These are phyloP conservation scores for Synergus umbraculus DNA, from an alignment of 2,888 invertebrate species.

Conservation along the genomic window DNA sequence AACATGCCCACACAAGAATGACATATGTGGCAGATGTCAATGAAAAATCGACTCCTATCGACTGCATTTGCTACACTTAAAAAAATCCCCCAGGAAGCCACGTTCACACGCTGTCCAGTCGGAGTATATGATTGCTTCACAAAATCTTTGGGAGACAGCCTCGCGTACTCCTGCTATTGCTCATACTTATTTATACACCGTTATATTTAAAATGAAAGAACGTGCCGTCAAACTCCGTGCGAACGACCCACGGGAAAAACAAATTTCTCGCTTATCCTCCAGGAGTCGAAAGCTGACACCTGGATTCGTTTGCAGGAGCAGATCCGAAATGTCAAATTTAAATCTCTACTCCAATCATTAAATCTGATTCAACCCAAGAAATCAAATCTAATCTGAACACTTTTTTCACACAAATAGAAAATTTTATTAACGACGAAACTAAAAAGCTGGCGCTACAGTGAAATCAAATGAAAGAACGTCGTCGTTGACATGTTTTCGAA, in stretches of 20 bases:
- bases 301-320: constrained; percentile 45
- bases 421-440: constrained; percentile 57
- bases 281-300: constrained; percentile 24
- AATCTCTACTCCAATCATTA: background rate
- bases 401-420: background rate
- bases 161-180: constrained; percentile 76
- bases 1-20: constrained; percentile 67
- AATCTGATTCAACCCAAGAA: background rate
- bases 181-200: constrained; percentile 78
- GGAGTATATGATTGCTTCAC: constrained; percentile 59
- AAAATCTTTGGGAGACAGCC: constrained; percentile 65
- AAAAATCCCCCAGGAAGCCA: constrained; percentile 40
- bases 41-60: constrained; percentile 58
- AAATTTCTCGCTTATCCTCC: constrained; percentile 26
- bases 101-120: constrained; percentile 47
- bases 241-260: constrained; percentile 38
- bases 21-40: constrained; percentile 64
- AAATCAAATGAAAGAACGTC: constrained; percentile 53
- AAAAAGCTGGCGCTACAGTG: constrained; percentile 64
- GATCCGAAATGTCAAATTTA: constrained; percentile 41
- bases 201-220: constrained; percentile 77
- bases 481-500: constrained; percentile 60
- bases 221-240: constrained; percentile 56
- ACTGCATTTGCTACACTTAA: constrained; percentile 61
- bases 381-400: background rate